Base-by-base conservation (phyloP, 2,888 invertebrate species). In the Melinaea menophilus region DNA sequence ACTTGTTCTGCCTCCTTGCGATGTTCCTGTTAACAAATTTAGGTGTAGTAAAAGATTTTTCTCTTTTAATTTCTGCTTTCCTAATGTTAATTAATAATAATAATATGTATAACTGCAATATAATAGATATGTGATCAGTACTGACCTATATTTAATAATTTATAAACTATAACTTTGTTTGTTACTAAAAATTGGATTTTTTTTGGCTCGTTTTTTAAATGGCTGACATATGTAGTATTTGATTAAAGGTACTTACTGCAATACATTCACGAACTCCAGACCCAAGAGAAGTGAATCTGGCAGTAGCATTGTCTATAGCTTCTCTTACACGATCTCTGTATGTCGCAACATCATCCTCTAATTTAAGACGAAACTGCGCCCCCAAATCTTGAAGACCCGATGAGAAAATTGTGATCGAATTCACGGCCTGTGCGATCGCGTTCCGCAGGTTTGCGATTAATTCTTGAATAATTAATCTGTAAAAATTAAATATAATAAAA, bases 381-480 rank as follows among this genome's bases (percentile, higher is more conserved):
- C 76, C 79, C 67, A 88, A 81, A 3, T 80, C 74, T 13, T 75
- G 69, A 2, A 88, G 69, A 0, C 80, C 84, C 3, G 63, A 63
- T n/a, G 78, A 75, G 63, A 88, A 88, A 2, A 68, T 71, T 0
- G 55, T 64, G 3, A 87, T 75, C 7, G 84, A 78, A 37, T 79
- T 73, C 2, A 75, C 58, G n/a, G 85, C 85, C 9, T 87, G 81
- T 4, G 75, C 66, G 12, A 81, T 85, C 0, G 86, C 75, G 46
- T 75, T 73, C 4, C 71, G 77, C 3, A 89, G 73, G 37, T 82
- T 80, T 2, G 68, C 72, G 13, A 81, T 76, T 11, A 89, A 66
- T 35, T 85, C 73, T 69, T 81, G 76, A 11, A 89, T 79, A 4
- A 87, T 73, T 59, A 71, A 69, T 56, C 88, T 88, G 74, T 13